Evolutionary conservation across 2,888 invertebrate species (phyloP).

Genomic region (Ryuthela nishihirai): DNA sequence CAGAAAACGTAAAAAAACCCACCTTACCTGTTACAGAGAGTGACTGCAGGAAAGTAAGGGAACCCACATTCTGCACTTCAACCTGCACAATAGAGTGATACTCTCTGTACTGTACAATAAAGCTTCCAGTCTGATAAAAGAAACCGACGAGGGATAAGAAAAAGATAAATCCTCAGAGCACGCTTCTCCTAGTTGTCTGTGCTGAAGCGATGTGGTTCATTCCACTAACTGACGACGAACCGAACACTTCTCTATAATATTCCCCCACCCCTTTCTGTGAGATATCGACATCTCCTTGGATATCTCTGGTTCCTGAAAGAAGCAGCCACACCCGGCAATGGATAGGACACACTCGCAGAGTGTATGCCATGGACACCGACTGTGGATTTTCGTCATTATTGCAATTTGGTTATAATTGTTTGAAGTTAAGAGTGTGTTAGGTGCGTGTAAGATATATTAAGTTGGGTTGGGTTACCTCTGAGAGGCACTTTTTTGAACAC

Average conservation of each 20-base stretch:
- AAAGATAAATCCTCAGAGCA: conserved; percentile 28
- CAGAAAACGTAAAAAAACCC: not conserved
- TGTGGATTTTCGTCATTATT: no score
- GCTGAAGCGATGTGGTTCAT: conserved; percentile 30
- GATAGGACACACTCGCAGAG: conserved; percentile 22
- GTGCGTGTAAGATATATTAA: no score
- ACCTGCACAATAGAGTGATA: conserved; percentile 33
- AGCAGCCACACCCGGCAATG: conserved; percentile 28
- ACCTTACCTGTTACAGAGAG: conserved; percentile 33
- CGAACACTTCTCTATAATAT: conserved; percentile 26
- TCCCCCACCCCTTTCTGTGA: conserved; percentile 21
- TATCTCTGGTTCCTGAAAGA: conserved; percentile 1
- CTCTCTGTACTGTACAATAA: conserved; percentile 28
- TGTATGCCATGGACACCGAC: conserved; percentile 33
- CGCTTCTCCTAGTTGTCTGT: conserved; percentile 9
- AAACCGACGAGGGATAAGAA: conserved; percentile 15
- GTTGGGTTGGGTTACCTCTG: no score
- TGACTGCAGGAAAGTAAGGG: conserved; percentile 29
- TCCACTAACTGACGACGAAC: conserved; percentile 27
- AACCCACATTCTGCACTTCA: conserved; percentile 31
- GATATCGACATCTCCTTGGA: not conserved
- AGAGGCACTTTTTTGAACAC: no score
- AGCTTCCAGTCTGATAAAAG: conserved; percentile 25
- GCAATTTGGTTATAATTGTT: no score
- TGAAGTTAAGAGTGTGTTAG: no score